phyloP scores from a whole-genome alignment of 37 sponge, comb jelly and placozoan genomes.

The Aphrocallistes beatrix region DNA sequence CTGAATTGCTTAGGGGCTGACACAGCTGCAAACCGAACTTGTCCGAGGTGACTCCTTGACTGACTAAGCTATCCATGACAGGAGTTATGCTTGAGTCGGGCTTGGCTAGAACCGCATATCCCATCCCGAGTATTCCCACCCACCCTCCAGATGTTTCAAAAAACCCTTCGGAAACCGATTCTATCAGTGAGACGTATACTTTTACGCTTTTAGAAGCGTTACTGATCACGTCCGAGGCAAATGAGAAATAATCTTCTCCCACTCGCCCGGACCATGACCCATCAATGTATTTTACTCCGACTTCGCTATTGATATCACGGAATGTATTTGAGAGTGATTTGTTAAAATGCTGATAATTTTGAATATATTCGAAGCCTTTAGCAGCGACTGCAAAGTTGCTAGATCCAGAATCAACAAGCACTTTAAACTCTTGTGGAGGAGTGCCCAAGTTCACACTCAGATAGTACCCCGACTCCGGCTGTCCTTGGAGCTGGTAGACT shows the following conservation, averaged over 20 bases:
- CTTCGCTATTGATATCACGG: background rate
- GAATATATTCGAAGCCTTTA: background rate
- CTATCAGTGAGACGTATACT: background rate
- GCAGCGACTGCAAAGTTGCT: constrained; percentile 7
- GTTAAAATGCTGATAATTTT: background rate
- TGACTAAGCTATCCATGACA: background rate
- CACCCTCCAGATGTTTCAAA: background rate
- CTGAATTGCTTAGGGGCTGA: background rate
- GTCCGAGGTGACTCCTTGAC: background rate
- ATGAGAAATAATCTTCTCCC: background rate
- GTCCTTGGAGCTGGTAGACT: background rate
- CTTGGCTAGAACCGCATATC: background rate
- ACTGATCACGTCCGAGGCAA: background rate
- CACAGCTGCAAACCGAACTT: constrained; percentile 9
- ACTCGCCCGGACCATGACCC: background rate
- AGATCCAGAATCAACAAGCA: background rate
- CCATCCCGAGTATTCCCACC: background rate
- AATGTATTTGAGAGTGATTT: background rate
- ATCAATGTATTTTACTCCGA: background rate
- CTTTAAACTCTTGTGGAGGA: background rate
- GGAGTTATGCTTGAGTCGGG: background rate
- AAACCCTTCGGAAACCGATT: background rate
- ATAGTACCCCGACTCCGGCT: background rate
- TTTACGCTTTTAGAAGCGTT: background rate
- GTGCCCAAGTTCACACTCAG: background rate